Base-by-base conservation (phyloP, 2,113 vertebrate genomes). In the Aphelocoma coerulescens region DNA sequence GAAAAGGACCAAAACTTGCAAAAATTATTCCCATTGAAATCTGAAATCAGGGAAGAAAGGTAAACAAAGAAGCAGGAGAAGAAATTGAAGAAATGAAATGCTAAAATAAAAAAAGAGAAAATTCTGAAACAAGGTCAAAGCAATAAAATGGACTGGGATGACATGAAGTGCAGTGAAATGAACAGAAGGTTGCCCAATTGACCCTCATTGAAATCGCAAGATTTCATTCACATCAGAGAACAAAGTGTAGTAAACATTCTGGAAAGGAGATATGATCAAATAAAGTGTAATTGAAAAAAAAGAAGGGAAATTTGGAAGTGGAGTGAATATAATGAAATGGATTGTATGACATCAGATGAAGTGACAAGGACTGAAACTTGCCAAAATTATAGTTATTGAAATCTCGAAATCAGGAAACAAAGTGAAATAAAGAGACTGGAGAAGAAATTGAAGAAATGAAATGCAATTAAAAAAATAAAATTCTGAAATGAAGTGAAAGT, bases 341-440 rank as follows among this genome's bases (percentile, higher is more conserved):
- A 41, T 41, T 57, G 35, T 16, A 49, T 75, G 43, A 41, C 4
- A 66, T 41, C 12, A 57, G 20, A 5, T 24, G 30, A 20, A 58
- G 12, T 16, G 23, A 23, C 12, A 66, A 57, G 51, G n/a, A 75
- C 19, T 41, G 13, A 49, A n/a, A 24, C 8, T 20, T 49, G 24
- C 10, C 48, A 75, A 85, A 75, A 66, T 49, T n/a, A n/a, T 30
- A 24, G 6, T 41, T 3, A 49, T 9, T 67, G 13, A 48, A 51
- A 43, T 49, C 7, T 24, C 0, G 0, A 51, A 85, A 76, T 75
- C 71, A 43, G 26, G 43, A 49, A 58, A 66, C 0, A 0, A n/a
- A 75, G 43, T 30, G 30, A 41, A 85, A 49, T 13, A 41, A 57
- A 57, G 30, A 43, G 24, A 26, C 8, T 43, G 30, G 20, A 49